A percentile compares a stretch with the other conserved stretches of the same genome.
Evolutionary conservation across 2,888 invertebrate species (phyloP).

Genomic region (Acronicta psi): DNA sequence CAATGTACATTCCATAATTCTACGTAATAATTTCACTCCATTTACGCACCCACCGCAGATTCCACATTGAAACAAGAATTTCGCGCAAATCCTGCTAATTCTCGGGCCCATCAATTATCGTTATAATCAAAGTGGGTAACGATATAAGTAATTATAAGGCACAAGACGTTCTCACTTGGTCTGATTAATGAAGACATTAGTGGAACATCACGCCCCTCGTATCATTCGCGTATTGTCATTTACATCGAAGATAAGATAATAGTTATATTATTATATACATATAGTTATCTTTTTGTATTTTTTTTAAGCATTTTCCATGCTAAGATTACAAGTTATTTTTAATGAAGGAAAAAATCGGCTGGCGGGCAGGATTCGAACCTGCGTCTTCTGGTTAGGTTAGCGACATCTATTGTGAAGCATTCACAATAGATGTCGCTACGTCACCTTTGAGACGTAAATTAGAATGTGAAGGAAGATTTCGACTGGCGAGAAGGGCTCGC

Average conservation of each 20-base stretch:
- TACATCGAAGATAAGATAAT: not conserved
- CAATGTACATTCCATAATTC: not conserved
- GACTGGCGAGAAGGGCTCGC: too few species aligned
- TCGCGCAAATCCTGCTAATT: slow-evolving; percentile 23
- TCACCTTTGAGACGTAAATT: too few species aligned
- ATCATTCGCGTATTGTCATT: slow-evolving; percentile 13
- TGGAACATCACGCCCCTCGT: slow-evolving; percentile 19
- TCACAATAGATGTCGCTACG: too few species aligned
- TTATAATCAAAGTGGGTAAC: slow-evolving; percentile 55
- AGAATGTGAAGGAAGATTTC: too few species aligned
- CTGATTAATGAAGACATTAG: slow-evolving; percentile 58
- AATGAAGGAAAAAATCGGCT: too few species aligned
- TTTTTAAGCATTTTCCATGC: too few species aligned
- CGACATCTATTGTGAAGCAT: too few species aligned
- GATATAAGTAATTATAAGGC: slow-evolving; percentile 52
- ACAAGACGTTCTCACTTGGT: slow-evolving; percentile 43
- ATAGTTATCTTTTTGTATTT: too few species aligned
- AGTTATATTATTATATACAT: too few species aligned
- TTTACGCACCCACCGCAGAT: slow-evolving; percentile 1
- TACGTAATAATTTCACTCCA: not conserved
- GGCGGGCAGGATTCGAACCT: too few species aligned
- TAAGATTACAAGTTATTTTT: too few species aligned
- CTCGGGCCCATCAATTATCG: slow-evolving; percentile 49
- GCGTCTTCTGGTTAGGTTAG: too few species aligned
- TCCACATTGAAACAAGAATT: slow-evolving; percentile 13